Evolutionary conservation across 2,113 vertebrate species (phyloP), one percentile per base, ranked within the genome.

Genomic region (Lasiurus borealis): DNA sequence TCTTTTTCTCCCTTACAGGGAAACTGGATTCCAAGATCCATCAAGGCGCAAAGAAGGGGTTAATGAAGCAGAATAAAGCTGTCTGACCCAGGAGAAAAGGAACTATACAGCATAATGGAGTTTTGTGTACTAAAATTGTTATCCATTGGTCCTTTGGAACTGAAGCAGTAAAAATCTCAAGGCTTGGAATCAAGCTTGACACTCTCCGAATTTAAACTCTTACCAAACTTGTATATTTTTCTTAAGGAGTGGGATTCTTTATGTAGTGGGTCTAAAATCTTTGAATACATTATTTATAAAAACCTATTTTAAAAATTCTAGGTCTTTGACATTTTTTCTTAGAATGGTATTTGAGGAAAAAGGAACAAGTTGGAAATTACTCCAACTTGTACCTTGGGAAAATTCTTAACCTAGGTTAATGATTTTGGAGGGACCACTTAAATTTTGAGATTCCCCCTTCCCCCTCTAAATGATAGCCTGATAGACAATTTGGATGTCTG

Each of bases 31-130:
- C 98, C 71, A 99, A 99, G 95, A 98, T 99, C 98, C 99, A 99
- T 98, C 99, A 99, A 98, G 99, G 99, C 98, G 99, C 99, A 87
- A 99, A 99, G 99, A 99, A 99, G 98, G 99, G 99, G 98, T 99
- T 99, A 98, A 98, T 99, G 98, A 98, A 97, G 98, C 99, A 98
- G 98, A 98, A 98, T 81, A 97, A 94, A 0, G 85, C 83, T 82
- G 83, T 88, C 76, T 98, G 98, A 98, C 92, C 73, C 1, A 4
- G 3, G 1, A 62, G 75, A 84, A 97, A 97, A 93, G 68, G 71
- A 80, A 9, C 13, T 36, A 9, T 82, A 4, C 18, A 97, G 93
- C 94, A 36, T 10, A 97, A 92, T 92, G 84, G 85, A 96, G 88
- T 95, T 88, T 80, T 93, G 77, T 96, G 54, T 36, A 69, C 84